phyloP scores from a whole-genome alignment of 2,888 invertebrate genomes.

The Lasioglossum leucozonium region DNA sequence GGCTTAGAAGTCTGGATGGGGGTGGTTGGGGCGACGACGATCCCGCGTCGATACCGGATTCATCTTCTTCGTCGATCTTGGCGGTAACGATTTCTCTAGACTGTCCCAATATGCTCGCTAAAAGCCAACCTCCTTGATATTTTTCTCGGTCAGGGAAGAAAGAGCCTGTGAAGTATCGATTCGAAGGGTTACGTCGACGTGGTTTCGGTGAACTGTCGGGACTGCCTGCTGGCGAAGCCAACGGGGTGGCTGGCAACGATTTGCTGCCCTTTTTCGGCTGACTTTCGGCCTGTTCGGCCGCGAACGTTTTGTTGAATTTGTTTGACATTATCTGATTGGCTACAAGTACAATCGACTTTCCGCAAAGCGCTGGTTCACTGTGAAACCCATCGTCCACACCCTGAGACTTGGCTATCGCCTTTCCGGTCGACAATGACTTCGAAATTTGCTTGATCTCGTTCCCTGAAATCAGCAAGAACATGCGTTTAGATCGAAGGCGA shows the following conservation, averaged over 20 bases:
- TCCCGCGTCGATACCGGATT: slow-evolving; percentile 55
- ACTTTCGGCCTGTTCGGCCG: slow-evolving; percentile 54
- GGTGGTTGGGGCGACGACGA: slow-evolving; percentile 57
- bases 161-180: slow-evolving; percentile 88
- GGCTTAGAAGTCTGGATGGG: slow-evolving; percentile 77
- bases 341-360: slow-evolving; percentile 87
- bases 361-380: slow-evolving; percentile 89
- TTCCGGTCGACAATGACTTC: slow-evolving; percentile 60
- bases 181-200: slow-evolving; percentile 84
- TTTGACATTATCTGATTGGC: slow-evolving; percentile 82
- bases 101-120: slow-evolving; percentile 88
- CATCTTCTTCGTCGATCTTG: slow-evolving; percentile 87
- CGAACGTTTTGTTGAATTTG: slow-evolving; percentile 69
- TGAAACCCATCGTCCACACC: slow-evolving; percentile 89
- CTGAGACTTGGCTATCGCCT: slow-evolving; percentile 84
- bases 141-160: slow-evolving; percentile 83
- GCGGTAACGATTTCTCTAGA: slow-evolving; percentile 87
- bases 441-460: slow-evolving; percentile 46
- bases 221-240: slow-evolving; percentile 87
- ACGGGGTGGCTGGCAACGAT: slow-evolving; percentile 90
- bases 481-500: background rate
- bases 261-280: slow-evolving; percentile 86
- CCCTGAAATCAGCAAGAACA: background rate
- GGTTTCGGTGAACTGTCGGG: slow-evolving; percentile 87
- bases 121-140: slow-evolving; percentile 87